Base-by-base conservation (phyloP, 2,797 vertebrate species). In the Darevskia nairensis region DNA sequence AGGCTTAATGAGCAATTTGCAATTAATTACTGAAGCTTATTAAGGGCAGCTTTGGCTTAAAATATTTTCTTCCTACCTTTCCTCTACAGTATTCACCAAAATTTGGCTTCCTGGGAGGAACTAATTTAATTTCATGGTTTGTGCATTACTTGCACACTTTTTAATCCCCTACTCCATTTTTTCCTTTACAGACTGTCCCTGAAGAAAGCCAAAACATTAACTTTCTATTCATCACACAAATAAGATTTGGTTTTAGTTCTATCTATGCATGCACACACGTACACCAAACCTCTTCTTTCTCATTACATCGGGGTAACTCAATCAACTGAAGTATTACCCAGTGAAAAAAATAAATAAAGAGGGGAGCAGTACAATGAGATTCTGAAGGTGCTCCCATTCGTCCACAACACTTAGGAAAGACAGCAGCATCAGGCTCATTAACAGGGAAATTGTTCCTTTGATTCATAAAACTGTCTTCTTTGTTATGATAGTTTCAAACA, bases 121-220 rank as follows among this genome's bases (percentile, higher is more conserved):
- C 95, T 96, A 96, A 96, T 95, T 95, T 93, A 95, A 95, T 96
- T 95, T 95, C 95, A 96, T 95, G 94, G 94, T 94, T 95, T 95
- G 85, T 92, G 94, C 92, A 94, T 93, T 94, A 91, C 91, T 95
- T 92, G 90, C 92, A 90, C 94, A 95, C 94, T 95, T 93, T 95
- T 94, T 95, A 96, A 96, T 96, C 95, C 94, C 74, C 91, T 84
- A 92, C 92, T 94, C 92, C 90, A 81, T 91, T 93, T 94, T 93
- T 94, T 32, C 91, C 91, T 82, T 88, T 88, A 83, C 87, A 92
- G 91, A 94, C 87, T 94, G 92, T 94, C 94, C 94, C 94, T 78
- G 92, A 95, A 95, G 92, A 95, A 95, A 95, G 91, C 91, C 94
- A 94, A 94, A 96, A 94, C 89, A 93, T 95, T 90, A 92, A 93